phyloP scores from a whole-genome alignment of 2,113 vertebrate species.

The Silurus asotus region DNA sequence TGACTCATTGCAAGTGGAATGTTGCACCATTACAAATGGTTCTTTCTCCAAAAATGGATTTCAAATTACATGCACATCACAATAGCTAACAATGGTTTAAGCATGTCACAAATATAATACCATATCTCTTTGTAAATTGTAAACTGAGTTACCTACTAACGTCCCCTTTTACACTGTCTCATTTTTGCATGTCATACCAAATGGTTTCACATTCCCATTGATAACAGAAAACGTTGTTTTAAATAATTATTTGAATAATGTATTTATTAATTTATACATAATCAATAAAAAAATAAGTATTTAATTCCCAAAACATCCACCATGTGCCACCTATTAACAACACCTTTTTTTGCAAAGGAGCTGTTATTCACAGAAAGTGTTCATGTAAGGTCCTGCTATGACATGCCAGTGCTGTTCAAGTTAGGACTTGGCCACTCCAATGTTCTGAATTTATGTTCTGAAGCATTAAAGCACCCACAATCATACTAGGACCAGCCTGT shows the following conservation, averaged over 20 bases:
- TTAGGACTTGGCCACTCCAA: neutral
- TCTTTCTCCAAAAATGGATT: constrained; percentile 6
- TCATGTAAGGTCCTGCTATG: neutral
- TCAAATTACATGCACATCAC: neutral
- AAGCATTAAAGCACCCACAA: too few species aligned
- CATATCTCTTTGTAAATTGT: neutral
- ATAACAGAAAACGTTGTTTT: neutral
- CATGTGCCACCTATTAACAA: neutral
- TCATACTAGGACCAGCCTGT: too few species aligned
- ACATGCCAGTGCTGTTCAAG: neutral
- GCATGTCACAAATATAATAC: neutral
- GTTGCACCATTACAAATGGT: neutral
- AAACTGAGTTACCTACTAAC: neutral
- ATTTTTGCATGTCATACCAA: neutral
- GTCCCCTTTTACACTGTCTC: fast-evolving
- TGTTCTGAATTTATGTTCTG: too few species aligned
- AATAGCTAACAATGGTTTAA: neutral
- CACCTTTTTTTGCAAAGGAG: neutral
- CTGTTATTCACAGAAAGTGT: neutral
- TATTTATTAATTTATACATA: too few species aligned
- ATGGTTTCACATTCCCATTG: neutral
- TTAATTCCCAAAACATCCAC: too few species aligned
- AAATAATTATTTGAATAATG: neutral
- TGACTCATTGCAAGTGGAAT: constrained; percentile 26
- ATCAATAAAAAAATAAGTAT: too few species aligned